A percentile compares a stretch with the other conserved stretches of the same genome.
Evolutionary conservation across 2,113 vertebrate genomes (phyloP).

Genomic region (Ceyx melanurus): DNA sequence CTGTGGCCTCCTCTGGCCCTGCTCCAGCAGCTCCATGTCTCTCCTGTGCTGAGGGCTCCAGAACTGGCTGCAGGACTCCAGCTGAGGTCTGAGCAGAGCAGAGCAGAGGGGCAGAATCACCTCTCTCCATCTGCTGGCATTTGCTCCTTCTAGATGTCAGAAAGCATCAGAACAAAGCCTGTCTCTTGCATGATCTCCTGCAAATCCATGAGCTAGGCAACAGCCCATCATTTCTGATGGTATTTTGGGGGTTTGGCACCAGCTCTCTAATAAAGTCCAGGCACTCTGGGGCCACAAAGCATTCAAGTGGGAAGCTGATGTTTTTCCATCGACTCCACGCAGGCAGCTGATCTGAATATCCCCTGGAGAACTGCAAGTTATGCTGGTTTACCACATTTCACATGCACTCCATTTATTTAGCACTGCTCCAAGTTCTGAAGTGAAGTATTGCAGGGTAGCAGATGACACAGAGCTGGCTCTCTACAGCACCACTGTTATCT

Average conservation of each 20-base stretch:
- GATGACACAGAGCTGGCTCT: accelerated
- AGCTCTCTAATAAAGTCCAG: not conserved
- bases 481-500: not conserved
- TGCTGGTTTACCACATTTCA: not conserved
- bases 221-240: not conserved
- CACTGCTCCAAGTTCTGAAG: not conserved
- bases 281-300: not conserved
- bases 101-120: too few relatives aligned
- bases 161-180: not conserved
- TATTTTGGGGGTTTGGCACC: not conserved
- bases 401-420: not conserved
- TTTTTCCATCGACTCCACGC: accelerated
- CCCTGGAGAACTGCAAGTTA: not conserved
- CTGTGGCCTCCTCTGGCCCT: too few relatives aligned
- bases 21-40: too few relatives aligned
- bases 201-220: not conserved
- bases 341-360: not conserved
- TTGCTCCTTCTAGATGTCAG: not conserved
- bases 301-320: not conserved
- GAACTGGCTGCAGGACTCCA: too few relatives aligned
- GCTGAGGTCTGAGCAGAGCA: too few relatives aligned
- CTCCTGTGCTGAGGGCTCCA: too few relatives aligned
- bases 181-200: not conserved
- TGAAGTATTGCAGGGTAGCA: not conserved
- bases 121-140: too few relatives aligned